Conservation (phyloP, 1,140 invertebrate genomes). For the Lordiphosa collinella region DNA sequence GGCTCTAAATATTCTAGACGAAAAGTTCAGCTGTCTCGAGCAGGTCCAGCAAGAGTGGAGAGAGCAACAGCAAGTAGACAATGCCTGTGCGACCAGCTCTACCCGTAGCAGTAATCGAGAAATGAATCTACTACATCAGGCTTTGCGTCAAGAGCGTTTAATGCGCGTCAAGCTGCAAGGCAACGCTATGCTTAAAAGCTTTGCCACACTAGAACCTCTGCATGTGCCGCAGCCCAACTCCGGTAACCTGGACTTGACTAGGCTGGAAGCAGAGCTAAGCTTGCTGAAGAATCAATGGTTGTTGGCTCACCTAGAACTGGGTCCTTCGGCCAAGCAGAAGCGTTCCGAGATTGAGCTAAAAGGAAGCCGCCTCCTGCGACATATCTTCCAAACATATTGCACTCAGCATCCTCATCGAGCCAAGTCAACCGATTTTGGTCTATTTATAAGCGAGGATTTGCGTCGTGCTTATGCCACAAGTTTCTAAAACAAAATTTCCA, state of each 20-base stretch:
- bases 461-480: conserved; percentile 45
- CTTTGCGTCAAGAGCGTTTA: conserved; percentile 50
- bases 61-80: conserved; percentile 44
- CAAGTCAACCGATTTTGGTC: conserved; percentile 55
- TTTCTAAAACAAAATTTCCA: conserved; percentile 20
- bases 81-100: conserved; percentile 45
- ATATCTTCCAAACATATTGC: conserved; percentile 73
- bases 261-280: conserved; percentile 41
- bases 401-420: conserved; percentile 60
- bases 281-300: conserved; percentile 56
- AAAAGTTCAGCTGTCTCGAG: conserved; percentile 47
- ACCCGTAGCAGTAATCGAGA: conserved; percentile 51
- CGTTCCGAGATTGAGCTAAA: conserved; percentile 45
- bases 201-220: conserved; percentile 52
- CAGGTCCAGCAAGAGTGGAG: conserved; percentile 45
- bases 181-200: conserved; percentile 26
- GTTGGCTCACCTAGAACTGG: conserved; percentile 47
- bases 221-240: conserved; percentile 43
- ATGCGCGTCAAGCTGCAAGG: conserved; percentile 45
- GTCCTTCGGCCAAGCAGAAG: conserved; percentile 11
- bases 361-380: conserved; percentile 53
- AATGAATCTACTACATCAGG: conserved; percentile 54
- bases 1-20: conserved; percentile 38
- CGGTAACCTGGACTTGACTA: conserved; percentile 12
- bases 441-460: conserved; percentile 62